A percentile compares a stretch with the other conserved stretches of the same genome.
These are phyloP conservation scores for Scomber japonicus DNA, from an alignment of 2,113 vertebrate genomes.

Conservation along the genomic window DNA sequence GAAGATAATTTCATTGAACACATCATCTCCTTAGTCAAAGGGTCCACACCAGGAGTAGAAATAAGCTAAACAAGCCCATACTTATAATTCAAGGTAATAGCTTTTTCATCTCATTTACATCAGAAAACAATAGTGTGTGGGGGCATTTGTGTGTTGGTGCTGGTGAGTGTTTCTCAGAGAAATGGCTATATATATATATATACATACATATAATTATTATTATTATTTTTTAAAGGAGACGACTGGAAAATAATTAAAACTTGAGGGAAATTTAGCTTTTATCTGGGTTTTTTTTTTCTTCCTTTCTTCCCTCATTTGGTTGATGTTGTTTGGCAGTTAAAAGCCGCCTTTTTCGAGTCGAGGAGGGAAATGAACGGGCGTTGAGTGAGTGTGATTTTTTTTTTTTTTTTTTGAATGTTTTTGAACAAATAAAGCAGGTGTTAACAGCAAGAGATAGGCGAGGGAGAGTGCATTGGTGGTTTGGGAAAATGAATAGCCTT, in stretches of 20 bases:
- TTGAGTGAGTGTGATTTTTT: conserved; percentile 50
- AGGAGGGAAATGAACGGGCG: conserved; percentile 40
- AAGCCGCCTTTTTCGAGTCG: conserved; percentile 43
- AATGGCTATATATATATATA: not conserved
- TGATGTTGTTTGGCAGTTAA: conserved; percentile 65
- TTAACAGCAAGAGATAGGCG: conserved; percentile 70
- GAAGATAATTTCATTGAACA: conserved; percentile 44
- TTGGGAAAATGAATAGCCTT: conserved; percentile 58
- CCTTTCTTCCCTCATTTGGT: conserved; percentile 26
- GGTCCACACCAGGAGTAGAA: conserved; percentile 14
- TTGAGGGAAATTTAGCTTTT: conserved; percentile 67
- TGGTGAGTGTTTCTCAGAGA: not conserved
- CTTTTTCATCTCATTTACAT: conserved; percentile 62
- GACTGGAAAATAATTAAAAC: conserved; percentile 64
- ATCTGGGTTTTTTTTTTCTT: conserved; percentile 47
- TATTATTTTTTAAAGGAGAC: not conserved
- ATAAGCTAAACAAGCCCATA: conserved; percentile 61
- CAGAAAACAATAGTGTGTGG: conserved; percentile 34
- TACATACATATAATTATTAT: too few relatives aligned
- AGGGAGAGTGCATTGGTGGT: conserved; percentile 32
- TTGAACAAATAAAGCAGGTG: conserved; percentile 70
- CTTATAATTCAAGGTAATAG: conserved; percentile 72
- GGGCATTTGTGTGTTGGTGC: not conserved
- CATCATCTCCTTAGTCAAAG: conserved; percentile 27
- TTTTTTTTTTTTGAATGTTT: conserved; percentile 72